A percentile compares a stretch with the other conserved stretches of the same genome.
These are phyloP conservation scores for Physeter macrocephalus DNA, from an alignment of 2,113 vertebrate species.

Conservation along the genomic window DNA sequence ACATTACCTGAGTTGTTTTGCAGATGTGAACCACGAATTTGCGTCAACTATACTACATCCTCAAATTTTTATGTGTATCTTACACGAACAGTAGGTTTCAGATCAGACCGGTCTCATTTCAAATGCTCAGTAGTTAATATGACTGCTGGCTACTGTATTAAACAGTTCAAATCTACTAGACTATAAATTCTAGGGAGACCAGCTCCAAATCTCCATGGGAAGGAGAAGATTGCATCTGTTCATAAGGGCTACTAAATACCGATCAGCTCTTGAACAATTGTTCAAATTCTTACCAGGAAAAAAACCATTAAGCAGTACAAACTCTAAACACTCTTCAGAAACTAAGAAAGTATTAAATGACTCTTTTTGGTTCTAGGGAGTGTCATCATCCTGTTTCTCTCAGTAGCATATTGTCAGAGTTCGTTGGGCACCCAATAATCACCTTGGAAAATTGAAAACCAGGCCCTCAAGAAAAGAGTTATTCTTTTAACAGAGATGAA, in stretches of 20 bases:
- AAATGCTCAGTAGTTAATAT: neutral
- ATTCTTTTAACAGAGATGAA: neutral
- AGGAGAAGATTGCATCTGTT: neutral
- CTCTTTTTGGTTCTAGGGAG: neutral
- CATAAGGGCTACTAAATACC: neutral
- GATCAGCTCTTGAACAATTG: neutral
- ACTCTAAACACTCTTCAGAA: neutral
- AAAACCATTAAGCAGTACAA: neutral
- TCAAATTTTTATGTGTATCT: neutral
- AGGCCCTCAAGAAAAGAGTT: neutral
- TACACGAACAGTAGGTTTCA: neutral
- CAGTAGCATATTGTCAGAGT: neutral
- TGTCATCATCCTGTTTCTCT: neutral
- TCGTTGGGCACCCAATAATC: neutral
- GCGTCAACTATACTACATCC: neutral
- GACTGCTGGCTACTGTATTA: rapidly evolving
- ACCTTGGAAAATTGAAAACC: neutral
- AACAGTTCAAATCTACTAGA: neutral
- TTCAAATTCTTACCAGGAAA: neutral
- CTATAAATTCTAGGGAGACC: neutral
- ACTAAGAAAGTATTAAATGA: neutral
- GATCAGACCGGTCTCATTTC: neutral
- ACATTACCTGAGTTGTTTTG: too few relatives aligned
- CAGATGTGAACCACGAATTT: too few relatives aligned
- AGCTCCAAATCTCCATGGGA: neutral